Conservation (phyloP, 2,797 vertebrate species). For the Pangasius mekongensis region DNA sequence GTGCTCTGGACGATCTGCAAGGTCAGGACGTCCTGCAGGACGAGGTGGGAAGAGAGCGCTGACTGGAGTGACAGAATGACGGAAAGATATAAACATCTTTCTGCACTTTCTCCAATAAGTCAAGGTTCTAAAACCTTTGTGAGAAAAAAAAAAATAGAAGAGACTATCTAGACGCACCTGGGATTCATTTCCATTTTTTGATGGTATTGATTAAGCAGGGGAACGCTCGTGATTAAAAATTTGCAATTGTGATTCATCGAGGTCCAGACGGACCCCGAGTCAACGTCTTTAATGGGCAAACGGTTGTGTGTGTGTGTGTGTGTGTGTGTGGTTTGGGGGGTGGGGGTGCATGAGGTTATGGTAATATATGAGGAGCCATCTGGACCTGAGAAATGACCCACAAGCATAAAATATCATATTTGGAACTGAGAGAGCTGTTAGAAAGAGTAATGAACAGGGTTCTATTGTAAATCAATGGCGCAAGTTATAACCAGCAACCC, state of each 20-base stretch:
- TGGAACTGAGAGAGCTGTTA: conserved; percentile 23
- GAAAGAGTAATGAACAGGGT: conserved; percentile 9
- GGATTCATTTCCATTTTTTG: conserved; percentile 7
- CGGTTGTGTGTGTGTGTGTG: no score
- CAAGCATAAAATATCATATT: conserved; percentile 42
- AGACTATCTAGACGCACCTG: not conserved
- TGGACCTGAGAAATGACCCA: conserved; percentile 35
- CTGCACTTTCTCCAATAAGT: not conserved
- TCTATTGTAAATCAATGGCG: conserved; percentile 16
- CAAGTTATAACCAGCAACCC: not conserved
- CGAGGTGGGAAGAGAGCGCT: not conserved
- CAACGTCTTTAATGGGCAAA: conserved; percentile 16
- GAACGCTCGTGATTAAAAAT: conserved; percentile 16
- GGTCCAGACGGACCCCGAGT: not conserved
- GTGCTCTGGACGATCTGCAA: conserved; percentile 64
- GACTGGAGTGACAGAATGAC: conserved; percentile 36
- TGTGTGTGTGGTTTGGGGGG: not conserved
- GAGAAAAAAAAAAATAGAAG: not conserved
- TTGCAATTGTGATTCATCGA: conserved; percentile 13
- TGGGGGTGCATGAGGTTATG: conserved; percentile 26
- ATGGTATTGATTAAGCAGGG: conserved; percentile 2
- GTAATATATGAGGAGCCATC: conserved; percentile 49
- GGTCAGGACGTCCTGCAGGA: conserved; percentile 58
- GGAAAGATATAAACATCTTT: not conserved
- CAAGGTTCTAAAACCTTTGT: not conserved